A percentile compares a stretch with the other conserved stretches of the same genome.
phyloP scores from a whole-genome alignment of 2,888 invertebrate species.

The Atethmia centrago region DNA sequence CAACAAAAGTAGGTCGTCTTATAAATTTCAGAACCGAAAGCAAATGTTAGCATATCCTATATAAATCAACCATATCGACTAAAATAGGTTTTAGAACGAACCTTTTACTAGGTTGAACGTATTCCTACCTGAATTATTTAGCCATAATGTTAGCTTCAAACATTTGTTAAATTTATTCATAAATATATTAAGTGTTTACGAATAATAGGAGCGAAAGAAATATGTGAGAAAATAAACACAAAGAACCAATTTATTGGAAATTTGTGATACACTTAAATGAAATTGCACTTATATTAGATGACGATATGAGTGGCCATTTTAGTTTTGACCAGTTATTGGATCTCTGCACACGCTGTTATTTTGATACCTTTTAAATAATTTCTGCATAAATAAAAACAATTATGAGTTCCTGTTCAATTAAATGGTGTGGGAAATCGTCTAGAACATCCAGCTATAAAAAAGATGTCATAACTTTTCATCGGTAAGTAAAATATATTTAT shows the following conservation, averaged over 20 bases:
- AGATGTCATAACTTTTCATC: too few species aligned
- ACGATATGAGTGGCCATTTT: too few species aligned
- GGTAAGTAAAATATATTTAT: too few species aligned
- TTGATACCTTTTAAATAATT: too few species aligned
- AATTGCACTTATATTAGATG: too few species aligned
- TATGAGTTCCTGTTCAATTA: too few species aligned
- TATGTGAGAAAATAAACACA: constrained; percentile 48
- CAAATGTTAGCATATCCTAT: constrained; percentile 30
- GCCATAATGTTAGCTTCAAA: constrained; percentile 7
- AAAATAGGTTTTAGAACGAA: constrained; percentile 19
- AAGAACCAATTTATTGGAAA: constrained; percentile 57
- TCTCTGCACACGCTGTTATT: too few species aligned
- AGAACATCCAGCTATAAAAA: too few species aligned
- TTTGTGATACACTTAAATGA: too few species aligned
- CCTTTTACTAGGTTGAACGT: neutral
- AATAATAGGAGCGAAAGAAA: constrained; percentile 38
- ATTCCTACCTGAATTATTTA: constrained; percentile 5
- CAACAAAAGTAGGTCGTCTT: constrained; percentile 25
- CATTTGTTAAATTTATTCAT: constrained; percentile 19
- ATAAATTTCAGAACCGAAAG: constrained; percentile 28
- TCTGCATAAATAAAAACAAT: too few species aligned
- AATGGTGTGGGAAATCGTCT: too few species aligned
- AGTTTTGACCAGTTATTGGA: too few species aligned
- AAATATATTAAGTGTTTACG: constrained; percentile 27
- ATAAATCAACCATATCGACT: constrained; percentile 21